Percentiles rank a stretch among this genome's conserved stretches.
Evolutionary conservation across 2,888 invertebrate genomes (phyloP).

Genomic region (Sussaba pulchella): DNA sequence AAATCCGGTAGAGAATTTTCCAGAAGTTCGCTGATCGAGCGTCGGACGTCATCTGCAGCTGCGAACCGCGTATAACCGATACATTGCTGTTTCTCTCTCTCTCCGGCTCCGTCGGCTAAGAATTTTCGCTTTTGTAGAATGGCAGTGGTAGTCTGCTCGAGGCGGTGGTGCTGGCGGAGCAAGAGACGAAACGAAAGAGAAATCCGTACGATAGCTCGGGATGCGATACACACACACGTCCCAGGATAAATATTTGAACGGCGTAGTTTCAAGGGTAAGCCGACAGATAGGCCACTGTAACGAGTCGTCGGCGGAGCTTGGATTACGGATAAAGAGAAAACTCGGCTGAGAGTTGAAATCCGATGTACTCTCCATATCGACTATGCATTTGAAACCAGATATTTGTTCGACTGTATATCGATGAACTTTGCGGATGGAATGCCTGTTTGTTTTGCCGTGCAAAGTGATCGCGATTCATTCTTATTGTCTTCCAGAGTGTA

Average conservation of each 20-base stretch:
- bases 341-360: slow-evolving; percentile 39
- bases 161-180: too few relatives aligned
- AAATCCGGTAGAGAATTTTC: too few relatives aligned
- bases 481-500: background rate
- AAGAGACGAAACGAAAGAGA: slow-evolving; percentile 15
- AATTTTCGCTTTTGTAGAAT: too few relatives aligned
- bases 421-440: background rate
- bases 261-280: slow-evolving; percentile 57
- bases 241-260: slow-evolving; percentile 61
- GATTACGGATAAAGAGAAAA: slow-evolving; percentile 45
- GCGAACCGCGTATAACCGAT: too few relatives aligned
- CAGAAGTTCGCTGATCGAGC: too few relatives aligned
- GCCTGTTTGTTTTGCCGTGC: background rate
- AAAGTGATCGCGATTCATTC: background rate
- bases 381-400: slow-evolving; percentile 30
- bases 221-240: slow-evolving; percentile 36
- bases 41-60: too few relatives aligned
- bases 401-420: background rate
- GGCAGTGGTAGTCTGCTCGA: too few relatives aligned
- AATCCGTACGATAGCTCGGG: slow-evolving; percentile 39
- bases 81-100: too few relatives aligned
- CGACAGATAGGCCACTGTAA: slow-evolving; percentile 58
- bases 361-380: slow-evolving; percentile 9
- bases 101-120: too few relatives aligned
- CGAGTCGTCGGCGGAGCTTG: slow-evolving; percentile 36